A percentile compares a stretch with the other conserved stretches of the same genome.
These are phyloP conservation scores for Caenorhabditis tropicalis DNA, from an alignment of 1,140 invertebrate genomes.

Conservation along the genomic window DNA sequence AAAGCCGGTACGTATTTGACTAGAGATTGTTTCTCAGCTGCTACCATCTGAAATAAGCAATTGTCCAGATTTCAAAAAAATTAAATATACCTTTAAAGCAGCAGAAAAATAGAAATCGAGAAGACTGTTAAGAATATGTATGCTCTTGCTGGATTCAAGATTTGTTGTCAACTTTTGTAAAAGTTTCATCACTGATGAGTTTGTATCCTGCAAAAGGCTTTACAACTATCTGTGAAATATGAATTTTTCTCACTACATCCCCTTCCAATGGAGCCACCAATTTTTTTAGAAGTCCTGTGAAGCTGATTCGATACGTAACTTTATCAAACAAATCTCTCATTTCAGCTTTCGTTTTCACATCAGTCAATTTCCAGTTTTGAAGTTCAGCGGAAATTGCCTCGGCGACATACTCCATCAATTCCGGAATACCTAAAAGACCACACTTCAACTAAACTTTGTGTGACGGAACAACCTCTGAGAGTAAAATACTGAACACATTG, in stretches of 20 bases:
- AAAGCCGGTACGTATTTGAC: conserved; percentile 64
- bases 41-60: not conserved
- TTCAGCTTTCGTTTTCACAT: conserved; percentile 49
- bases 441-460: not conserved
- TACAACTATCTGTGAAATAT: no score
- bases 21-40: conserved; percentile 53
- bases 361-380: conserved; percentile 42
- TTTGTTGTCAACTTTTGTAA: conserved; percentile 23
- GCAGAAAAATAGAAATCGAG: conserved; percentile 49
- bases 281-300: not conserved
- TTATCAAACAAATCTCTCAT: conserved; percentile 43
- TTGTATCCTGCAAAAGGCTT: not conserved
- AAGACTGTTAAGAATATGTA: conserved; percentile 28
- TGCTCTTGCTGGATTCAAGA: conserved; percentile 40
- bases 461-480: conserved; percentile 47
- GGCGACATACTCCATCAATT: conserved; percentile 58
- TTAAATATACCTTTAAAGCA: conserved; percentile 3
- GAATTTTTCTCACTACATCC: not conserved
- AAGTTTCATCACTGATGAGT: conserved; percentile 14
- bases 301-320: not conserved
- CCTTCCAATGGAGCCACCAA: conserved; percentile 8
- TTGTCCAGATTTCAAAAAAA: not conserved
- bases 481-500: conserved; percentile 62
- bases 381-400: conserved; percentile 47
- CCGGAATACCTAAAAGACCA: not conserved